Percentiles rank a stretch among this genome's conserved stretches.
phyloP scores from a whole-genome alignment of 1,140 invertebrate species.

The Leguminivora glycinivorella region DNA sequence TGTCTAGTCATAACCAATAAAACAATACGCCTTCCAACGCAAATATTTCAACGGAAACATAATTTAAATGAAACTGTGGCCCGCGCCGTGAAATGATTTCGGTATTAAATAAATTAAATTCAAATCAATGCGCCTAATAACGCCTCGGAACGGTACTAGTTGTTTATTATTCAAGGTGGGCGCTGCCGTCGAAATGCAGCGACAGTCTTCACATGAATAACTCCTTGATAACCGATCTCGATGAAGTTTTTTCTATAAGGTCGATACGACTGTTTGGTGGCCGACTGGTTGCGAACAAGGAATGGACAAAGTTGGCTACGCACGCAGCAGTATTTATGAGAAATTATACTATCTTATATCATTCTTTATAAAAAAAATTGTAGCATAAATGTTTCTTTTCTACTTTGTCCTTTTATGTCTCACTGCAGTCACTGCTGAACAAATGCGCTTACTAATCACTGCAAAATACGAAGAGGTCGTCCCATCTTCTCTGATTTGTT shows the following conservation, averaged over 20 bases:
- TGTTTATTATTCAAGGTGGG: constrained; percentile 41
- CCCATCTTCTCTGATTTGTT: too few relatives aligned
- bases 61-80: not conserved
- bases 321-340: too few relatives aligned
- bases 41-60: not conserved
- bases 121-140: constrained; percentile 1
- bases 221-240: constrained; percentile 1
- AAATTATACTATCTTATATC: too few relatives aligned
- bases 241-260: not conserved
- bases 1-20: not conserved
- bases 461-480: too few relatives aligned
- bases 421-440: too few relatives aligned
- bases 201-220: not conserved
- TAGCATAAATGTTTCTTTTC: too few relatives aligned
- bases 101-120: constrained; percentile 6
- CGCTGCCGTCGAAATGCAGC: constrained; percentile 9
- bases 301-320: too few relatives aligned
- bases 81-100: not conserved
- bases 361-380: too few relatives aligned
- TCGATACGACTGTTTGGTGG: not conserved
- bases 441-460: too few relatives aligned
- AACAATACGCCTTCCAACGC: not conserved
- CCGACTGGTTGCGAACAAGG: too few relatives aligned
- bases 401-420: too few relatives aligned
- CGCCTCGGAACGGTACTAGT: constrained; percentile 39